Base-by-base conservation (phyloP, 2,888 invertebrate genomes). In the Ashinkailepas kermadecensis region DNA sequence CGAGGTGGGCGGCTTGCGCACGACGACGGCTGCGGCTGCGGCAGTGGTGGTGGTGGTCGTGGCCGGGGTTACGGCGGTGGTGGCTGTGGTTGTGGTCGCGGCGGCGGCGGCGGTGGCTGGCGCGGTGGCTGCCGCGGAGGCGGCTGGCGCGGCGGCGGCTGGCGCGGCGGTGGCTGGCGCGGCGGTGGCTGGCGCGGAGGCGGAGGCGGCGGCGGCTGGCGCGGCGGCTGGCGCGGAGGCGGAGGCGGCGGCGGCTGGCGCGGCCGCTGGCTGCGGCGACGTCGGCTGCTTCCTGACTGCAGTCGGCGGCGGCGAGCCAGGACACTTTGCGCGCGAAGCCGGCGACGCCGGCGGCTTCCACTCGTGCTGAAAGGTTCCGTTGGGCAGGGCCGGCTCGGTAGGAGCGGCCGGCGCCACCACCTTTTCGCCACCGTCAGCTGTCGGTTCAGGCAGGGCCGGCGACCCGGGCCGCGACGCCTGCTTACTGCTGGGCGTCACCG, bases 401-500 rank as follows among this genome's bases (percentile, higher is more conserved):
- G 78, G n/a, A 9, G 58, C 11, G 13, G 78, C 21, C 65, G 65
- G n/a, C 21, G 58, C 56, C 23, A 25, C n/a, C 57, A 57, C 78
- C 57, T 56, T 58, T 7, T 79, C 79, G 58, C 79, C 57, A 11
- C 58, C 79, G 79, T 59, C 59, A 59, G 59, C 59, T 39, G 79
- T 23, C 79, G 58, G 58, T 58, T 57, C 79, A 9, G 79, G 23
- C 57, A 80, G 18, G 54, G 80, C 62, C 23, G 80, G 54, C 18
- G 82, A 64, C 58, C 58, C 21, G 23, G 80, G 78, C 78, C 74
- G 15, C 59, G 83, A 62, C 54, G 64, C 74, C 10, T 78, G 25
- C 56, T 79, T 65, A 23, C 62, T 58, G 80, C 80, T 25, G 18
- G 58, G 23, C 67, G 25, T 21, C 25, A 58, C n/a, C 58, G 56